A percentile compares a stretch with the other conserved stretches of the same genome.
phyloP scores from a whole-genome alignment of 2,113 vertebrate genomes.

The Diglossa brunneiventris region DNA sequence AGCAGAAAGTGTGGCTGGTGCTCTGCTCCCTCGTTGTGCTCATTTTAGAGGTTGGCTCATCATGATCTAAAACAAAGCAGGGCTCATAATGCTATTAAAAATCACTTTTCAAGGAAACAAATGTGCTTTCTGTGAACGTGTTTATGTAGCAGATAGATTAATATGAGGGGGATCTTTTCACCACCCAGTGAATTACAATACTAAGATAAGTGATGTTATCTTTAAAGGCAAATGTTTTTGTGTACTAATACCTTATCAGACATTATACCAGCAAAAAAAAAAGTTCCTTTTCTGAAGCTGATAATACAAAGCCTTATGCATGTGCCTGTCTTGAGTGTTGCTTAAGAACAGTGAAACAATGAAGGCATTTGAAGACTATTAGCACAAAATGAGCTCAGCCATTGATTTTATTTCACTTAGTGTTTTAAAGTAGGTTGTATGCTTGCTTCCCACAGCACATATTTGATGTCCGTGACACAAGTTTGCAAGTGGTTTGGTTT shows the following conservation, averaged over 20 bases:
- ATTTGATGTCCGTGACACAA: background rate
- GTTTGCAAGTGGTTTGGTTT: background rate
- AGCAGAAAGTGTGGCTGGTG: background rate
- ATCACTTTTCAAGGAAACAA: background rate
- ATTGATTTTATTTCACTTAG: slow-evolving; percentile 68
- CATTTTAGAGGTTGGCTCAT: background rate
- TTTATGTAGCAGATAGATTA: background rate
- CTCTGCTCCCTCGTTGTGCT: background rate
- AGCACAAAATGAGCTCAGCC: slow-evolving; percentile 36
- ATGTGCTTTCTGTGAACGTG: background rate
- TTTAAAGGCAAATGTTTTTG: slow-evolving; percentile 5
- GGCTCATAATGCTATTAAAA: background rate
- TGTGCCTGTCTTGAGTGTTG: background rate
- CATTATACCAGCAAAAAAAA: background rate
- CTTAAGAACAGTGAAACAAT: slow-evolving; percentile 41
- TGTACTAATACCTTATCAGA: background rate
- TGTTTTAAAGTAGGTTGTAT: slow-evolving; percentile 44
- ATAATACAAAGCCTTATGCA: background rate
- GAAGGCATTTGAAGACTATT: slow-evolving; percentile 54
- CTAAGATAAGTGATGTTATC: background rate
- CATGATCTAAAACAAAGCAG: background rate
- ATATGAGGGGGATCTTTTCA: background rate
- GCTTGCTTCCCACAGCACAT: background rate
- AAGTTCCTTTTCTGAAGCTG: background rate
- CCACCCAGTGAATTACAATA: background rate